Percentiles rank a stretch among this genome's conserved stretches.
phyloP scores from a whole-genome alignment of 1,140 invertebrate species.

The Caligus rogercresseyi region DNA sequence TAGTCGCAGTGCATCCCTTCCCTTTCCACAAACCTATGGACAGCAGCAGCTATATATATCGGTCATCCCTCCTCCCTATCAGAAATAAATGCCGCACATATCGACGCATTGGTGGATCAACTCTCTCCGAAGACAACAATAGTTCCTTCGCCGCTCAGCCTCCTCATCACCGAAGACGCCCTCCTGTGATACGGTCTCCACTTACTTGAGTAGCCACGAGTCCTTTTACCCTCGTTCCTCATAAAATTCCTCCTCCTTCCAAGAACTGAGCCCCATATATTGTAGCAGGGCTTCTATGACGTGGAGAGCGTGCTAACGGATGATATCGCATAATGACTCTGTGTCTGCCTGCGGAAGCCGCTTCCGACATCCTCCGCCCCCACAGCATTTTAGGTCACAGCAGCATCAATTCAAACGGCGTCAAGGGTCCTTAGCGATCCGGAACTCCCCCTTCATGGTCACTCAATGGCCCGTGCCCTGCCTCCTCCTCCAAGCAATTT shows the following conservation, averaged over 20 bases:
- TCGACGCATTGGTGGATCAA: background rate
- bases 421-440: background rate
- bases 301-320: conserved; percentile 8
- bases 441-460: too few relatives aligned
- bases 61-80: background rate
- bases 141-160: conserved; percentile 15
- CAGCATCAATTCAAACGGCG: too few relatives aligned
- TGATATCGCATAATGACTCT: background rate
- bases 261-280: conserved; percentile 14
- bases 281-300: conserved; percentile 3
- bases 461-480: background rate
- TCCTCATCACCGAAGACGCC: conserved; percentile 10
- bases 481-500: background rate
- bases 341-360: background rate
- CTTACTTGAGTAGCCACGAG: conserved; percentile 65
- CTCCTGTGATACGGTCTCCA: conserved; percentile 56
- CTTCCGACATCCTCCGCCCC: background rate
- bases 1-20: background rate
- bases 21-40: background rate
- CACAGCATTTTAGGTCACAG: background rate
- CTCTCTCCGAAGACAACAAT: background rate
- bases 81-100: background rate
- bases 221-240: conserved; percentile 20
- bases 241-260: background rate
- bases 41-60: too few relatives aligned